Evolutionary conservation across 2,888 invertebrate genomes (phyloP).

Genomic region (Fabriciana adippe): DNA sequence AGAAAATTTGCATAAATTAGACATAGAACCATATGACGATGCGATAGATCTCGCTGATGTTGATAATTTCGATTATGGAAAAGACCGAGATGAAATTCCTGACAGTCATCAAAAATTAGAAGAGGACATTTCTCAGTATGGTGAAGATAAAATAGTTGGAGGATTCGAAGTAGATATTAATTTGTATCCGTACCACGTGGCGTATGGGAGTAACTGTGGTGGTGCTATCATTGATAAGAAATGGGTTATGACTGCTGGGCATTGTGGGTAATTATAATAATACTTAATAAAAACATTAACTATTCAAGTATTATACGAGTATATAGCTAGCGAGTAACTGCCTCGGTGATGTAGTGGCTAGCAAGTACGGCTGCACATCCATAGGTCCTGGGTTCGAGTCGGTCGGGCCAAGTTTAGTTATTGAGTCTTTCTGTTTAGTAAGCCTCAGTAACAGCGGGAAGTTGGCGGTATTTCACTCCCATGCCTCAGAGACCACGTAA

Average conservation of each 20-base stretch:
- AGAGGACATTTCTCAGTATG: conserved; percentile 43
- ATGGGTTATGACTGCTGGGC: conserved; percentile 74
- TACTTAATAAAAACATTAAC: neutral
- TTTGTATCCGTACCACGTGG: conserved; percentile 72
- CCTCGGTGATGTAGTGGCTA: too few species aligned
- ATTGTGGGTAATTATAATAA: conserved; percentile 68
- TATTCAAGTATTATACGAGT: too few species aligned
- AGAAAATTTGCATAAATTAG: conserved; percentile 48
- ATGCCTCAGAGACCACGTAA: too few species aligned
- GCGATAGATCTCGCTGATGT: conserved; percentile 59
- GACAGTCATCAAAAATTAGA: conserved; percentile 14
- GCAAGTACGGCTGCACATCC: too few species aligned
- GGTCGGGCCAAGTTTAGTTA: too few species aligned
- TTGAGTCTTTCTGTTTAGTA: too few species aligned
- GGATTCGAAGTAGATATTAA: conserved; percentile 69
- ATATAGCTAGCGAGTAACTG: too few species aligned
- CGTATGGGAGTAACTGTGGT: conserved; percentile 72
- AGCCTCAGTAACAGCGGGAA: too few species aligned
- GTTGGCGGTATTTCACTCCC: too few species aligned
- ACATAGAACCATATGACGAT: conserved; percentile 62
- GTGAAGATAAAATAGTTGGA: conserved; percentile 71
- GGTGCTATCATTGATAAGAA: conserved; percentile 68
- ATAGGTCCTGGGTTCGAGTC: too few species aligned
- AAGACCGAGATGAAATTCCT: conserved; percentile 41
- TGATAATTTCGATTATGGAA: conserved; percentile 59